Base-by-base conservation (phyloP, 2,888 invertebrate genomes). In the Pterostichus niger region DNA sequence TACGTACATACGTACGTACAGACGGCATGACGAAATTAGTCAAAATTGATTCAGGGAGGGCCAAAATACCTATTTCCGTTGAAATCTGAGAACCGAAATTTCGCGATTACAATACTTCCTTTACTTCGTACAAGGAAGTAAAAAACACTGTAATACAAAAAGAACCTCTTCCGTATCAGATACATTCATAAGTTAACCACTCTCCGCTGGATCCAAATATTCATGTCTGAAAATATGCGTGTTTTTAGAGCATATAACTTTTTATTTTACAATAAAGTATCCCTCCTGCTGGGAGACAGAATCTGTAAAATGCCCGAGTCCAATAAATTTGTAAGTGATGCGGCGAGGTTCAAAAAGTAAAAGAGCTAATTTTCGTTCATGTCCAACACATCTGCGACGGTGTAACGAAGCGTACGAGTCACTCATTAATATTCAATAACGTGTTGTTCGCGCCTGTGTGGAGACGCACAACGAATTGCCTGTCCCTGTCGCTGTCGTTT, bases 361-460 rank as follows among this genome's bases (percentile, higher is more conserved):
- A 75, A 75, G n/a, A 52, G 54, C 49, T 76, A 76, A 76, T 76
- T 76, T 52, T 33, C 31, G 64, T 49, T 6, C n/a, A 64, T 64
- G 64, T 79, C 64, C 33, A 11, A 40, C 79, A 79, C 79, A 79
- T 79, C 64, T 79, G 49, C 24, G 49, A 46, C 76, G 54, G 44
- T 61, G 79, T 64, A 81, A 81, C 71, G 35, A 68, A 31, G 44
- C 46, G 46, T 46, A 54, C 68, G 54, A 35, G 35, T 24, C 49
- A 2, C 81, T 81, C 71, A 81, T 81, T 81, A 81, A 81, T 81
- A 81, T 81, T 81, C 71, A 81, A 81, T 81, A 71, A 81, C 54
- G 64, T 64, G 56, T 49, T 81, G 81, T 68, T 71, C 71, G 71
- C 81, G 81, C 68, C 56, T 71, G 13, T 35, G 13, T 17, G 31